Evolutionary conservation across 2,113 vertebrate species (phyloP), one percentile per base, ranked within the genome.

Genomic region (Regulus satrapa): DNA sequence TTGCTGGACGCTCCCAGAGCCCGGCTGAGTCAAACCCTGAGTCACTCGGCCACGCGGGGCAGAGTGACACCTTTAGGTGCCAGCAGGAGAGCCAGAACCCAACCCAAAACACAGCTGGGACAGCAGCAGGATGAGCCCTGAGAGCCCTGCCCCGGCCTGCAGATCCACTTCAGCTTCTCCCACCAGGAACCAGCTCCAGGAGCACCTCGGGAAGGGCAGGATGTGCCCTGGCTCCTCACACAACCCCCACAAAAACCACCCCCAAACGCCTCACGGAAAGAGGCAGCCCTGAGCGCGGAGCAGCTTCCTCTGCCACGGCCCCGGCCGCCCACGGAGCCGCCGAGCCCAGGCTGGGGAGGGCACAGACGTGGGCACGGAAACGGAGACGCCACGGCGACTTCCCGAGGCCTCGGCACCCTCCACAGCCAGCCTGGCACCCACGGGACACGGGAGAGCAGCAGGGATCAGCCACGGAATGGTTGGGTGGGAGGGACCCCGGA

Each of bases 381-480:
- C 5, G 4, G 19, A n/a, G 80, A 59, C 61, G 61, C 29, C 1
- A 7, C 78, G 1, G 12, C 1, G 4, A 23, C 29, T 31, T 38
- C 3, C 55, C 45, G 4, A 48, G 63, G 24, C 25, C 59, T 8
- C 12, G 0, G 41, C 64, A 4, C 1, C 69, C 52, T 13, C 31
- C 26, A 2, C 12, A 1, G 4, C 3, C 49, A 25, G 31, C 63
- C 67, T 1, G 20, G 4, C 18, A 12, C 29, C 55, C 31, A 12
- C 8, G 13, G 63, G 54, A 20, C 52, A 31, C 2, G 0, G 16
- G 15, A 14, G 12, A 6, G 31, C 32, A 4, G 49, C 68, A 43
- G n/a, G 45, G 56, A 52, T 1, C 63, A 19, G 3, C 0, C 12
- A 5, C 0, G 10, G 48, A 1, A 5, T 11, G 63, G 36, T 0